Base-by-base conservation (phyloP, 2,113 vertebrate species). In the Callionymus lyra region DNA sequence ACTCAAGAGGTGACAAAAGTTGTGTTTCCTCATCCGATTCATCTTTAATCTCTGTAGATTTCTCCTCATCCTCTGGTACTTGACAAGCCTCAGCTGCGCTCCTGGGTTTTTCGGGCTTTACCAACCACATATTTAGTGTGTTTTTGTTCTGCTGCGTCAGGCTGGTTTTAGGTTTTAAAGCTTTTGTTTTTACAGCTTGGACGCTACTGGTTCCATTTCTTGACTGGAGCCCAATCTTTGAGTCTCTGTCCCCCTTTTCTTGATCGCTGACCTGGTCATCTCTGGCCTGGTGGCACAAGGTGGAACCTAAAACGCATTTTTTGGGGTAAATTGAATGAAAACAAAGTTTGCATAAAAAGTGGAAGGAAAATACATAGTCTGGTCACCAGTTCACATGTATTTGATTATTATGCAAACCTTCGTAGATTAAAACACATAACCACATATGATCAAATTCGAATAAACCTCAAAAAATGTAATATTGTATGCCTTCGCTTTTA, bases 21-120 rank as follows among this genome's bases (percentile, higher is more conserved):
- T 76, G 67, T 0, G 74, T 69, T 12, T 71, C 67, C 44, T 74
- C 72, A 43, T 79, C 72, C 1, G 32, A 36, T 0, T 53, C 66
- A 33, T 56, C 50, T 1, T 15, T 34, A 54, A 70, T 71, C 38
- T 74, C 70, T 10, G 38, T 56, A 37, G 4, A 8, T 4, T 27
- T 27, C 8, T 27, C 4, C 8, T 27, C 8, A 4, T 70, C 52
- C 1, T 62, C 34, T 36, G 32, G 27, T 15, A n/a, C 41, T 46
- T 51, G 42, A 6, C 14, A 31, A 13, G 21, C 40, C 13, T 70
- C 52, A 3, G 31, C 33, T 16, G 41, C 10, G 12, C 14, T 61
- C 12, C 3, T 0, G 1, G 10, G 31, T 38, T 43, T 66, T 14
- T 6, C 8, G 10, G 64, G 60, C 18, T 67, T 77, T 17, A 62